Evolutionary conservation across 2,797 vertebrate genomes (phyloP).

Genomic region (Lycodopsis pacificus): DNA sequence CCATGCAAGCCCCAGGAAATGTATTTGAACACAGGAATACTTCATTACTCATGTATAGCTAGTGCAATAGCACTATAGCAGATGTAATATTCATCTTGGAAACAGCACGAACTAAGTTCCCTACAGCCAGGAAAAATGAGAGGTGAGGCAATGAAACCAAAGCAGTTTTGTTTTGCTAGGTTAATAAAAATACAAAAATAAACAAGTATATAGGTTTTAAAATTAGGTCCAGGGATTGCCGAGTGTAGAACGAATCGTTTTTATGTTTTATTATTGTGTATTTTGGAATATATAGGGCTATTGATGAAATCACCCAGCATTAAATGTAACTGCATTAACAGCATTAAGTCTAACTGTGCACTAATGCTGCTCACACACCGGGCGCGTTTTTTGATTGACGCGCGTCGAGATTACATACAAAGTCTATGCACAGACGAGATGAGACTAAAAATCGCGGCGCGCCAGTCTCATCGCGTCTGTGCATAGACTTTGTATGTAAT

Average conservation of each 20-base stretch:
- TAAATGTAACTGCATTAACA: conserved; percentile 6
- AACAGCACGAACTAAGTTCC: background rate
- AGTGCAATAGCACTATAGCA: background rate
- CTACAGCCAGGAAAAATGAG: background rate
- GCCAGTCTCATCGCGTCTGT: no score
- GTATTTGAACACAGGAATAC: background rate
- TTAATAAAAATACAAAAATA: background rate
- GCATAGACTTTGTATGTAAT: no score
- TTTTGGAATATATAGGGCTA: background rate
- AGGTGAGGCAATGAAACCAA: background rate
- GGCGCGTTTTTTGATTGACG: no score
- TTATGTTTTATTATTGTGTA: background rate
- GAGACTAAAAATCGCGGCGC: no score
- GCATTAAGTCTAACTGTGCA: conserved; percentile 21
- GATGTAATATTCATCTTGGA: background rate
- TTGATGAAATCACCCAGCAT: background rate
- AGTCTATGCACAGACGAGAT: no score
- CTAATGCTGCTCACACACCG: no score
- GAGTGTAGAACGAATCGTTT: background rate
- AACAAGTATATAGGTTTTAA: background rate
- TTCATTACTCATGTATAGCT: background rate
- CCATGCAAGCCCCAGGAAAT: background rate
- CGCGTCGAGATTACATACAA: no score
- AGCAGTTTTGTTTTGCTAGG: no score
- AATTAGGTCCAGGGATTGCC: conserved; percentile 5